Evolutionary conservation across 2,113 vertebrate species (phyloP).

Genomic region (Puntigrus tetrazona): DNA sequence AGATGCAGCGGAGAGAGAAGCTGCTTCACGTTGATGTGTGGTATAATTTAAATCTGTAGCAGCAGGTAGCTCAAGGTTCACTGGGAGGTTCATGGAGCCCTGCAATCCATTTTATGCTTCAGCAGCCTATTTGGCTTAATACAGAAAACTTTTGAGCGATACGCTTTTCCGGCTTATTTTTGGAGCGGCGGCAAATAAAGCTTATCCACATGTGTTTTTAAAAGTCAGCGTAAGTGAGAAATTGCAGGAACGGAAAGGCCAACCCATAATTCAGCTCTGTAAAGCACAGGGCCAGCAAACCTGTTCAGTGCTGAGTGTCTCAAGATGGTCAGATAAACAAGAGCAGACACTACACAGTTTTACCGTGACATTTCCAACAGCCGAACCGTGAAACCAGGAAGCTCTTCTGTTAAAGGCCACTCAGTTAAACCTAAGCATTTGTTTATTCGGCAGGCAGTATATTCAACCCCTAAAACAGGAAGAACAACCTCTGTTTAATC

Average conservation of each 20-base stretch:
- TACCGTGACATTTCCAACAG: slow-evolving; percentile 71
- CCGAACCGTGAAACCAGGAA: slow-evolving; percentile 63
- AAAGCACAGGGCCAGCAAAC: slow-evolving; percentile 61
- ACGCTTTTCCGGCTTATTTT: slow-evolving; percentile 71
- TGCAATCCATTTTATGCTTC: slow-evolving; percentile 69
- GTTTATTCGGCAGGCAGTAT: slow-evolving; percentile 60
- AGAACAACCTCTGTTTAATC: slow-evolving; percentile 13
- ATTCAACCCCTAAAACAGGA: slow-evolving; percentile 6
- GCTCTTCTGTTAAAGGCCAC: slow-evolving; percentile 69
- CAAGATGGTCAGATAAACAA: slow-evolving; percentile 72
- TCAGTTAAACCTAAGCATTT: slow-evolving; percentile 64
- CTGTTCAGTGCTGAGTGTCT: slow-evolving; percentile 57
- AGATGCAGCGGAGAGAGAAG: slow-evolving; percentile 40
- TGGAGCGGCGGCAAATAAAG: slow-evolving; percentile 47
- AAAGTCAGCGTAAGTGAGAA: slow-evolving; percentile 72
- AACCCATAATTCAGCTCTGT: slow-evolving; percentile 65
- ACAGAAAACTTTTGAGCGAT: slow-evolving; percentile 70
- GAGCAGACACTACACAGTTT: slow-evolving; percentile 52
- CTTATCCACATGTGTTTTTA: slow-evolving; percentile 72
- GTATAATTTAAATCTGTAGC: slow-evolving; percentile 67
- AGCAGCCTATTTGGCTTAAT: slow-evolving; percentile 73
- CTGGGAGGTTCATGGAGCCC: slow-evolving; percentile 64
- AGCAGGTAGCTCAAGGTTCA: slow-evolving; percentile 71
- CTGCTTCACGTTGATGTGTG: slow-evolving; percentile 56
- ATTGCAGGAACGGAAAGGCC: slow-evolving; percentile 74